These are phyloP conservation scores for Petrophora chlorosata DNA, from an alignment of 2,888 invertebrate genomes.

Conservation along the genomic window DNA sequence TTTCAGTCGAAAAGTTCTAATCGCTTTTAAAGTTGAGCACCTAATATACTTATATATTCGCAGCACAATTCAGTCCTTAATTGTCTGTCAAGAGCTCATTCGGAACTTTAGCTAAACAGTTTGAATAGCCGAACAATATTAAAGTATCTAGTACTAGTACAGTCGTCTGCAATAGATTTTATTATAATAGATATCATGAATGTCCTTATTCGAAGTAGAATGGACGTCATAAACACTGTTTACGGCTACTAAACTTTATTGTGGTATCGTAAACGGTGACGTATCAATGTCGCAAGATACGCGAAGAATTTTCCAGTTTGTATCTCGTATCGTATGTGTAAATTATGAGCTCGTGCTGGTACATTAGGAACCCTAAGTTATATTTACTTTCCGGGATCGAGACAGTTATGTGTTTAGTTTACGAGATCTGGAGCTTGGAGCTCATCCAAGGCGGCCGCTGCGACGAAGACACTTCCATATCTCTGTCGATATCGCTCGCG, in stretches of 20 bases:
- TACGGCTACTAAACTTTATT: constrained; percentile 11
- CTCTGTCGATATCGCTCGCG: constrained; percentile 10
- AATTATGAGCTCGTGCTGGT: too few relatives aligned
- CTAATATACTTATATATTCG: too few relatives aligned
- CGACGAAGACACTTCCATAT: constrained; percentile 32
- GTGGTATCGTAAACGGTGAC: constrained; percentile 8
- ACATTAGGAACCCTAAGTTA: constrained; percentile 9
- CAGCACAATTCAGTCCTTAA: too few relatives aligned
- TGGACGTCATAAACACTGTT: constrained; percentile 9
- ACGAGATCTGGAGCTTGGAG: constrained; percentile 31
- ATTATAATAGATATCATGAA: constrained; percentile 3
- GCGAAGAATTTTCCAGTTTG: too few relatives aligned
- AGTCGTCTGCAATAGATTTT: constrained; percentile 4
- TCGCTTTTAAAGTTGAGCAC: too few relatives aligned
- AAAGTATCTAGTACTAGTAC: too few relatives aligned
- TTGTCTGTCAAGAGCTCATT: too few relatives aligned
- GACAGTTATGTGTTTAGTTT: constrained; percentile 24
- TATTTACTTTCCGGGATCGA: constrained; percentile 2
- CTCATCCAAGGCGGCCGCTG: constrained; percentile 25
- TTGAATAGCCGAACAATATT: too few relatives aligned
- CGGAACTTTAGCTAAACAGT: too few relatives aligned
- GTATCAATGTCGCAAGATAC: too few relatives aligned
- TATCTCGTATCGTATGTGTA: too few relatives aligned
- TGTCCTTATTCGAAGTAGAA: background rate
- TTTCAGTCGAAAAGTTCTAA: too few relatives aligned